Base-by-base conservation (phyloP, 2,888 invertebrate genomes). In the Apodemia mormo region DNA sequence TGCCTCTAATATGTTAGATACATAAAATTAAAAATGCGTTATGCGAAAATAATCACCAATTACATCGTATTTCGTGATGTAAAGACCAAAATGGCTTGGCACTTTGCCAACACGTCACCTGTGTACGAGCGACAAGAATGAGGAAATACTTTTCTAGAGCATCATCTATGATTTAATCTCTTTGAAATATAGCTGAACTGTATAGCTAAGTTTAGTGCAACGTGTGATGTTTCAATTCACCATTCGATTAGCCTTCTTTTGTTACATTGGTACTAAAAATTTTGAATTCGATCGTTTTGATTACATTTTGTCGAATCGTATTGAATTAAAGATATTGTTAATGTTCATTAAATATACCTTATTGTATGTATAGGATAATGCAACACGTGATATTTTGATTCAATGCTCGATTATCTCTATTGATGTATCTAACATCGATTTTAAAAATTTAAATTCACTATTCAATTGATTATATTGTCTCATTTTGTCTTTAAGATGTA, bases 51-150 rank as follows among this genome's bases (percentile, higher is more conserved):
- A 64, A 33, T 64, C 61, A 33, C 14, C 61, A n/a, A 64, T 64
- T 64, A 64, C 8, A n/a, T 37, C 40, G 22, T 54, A 12, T 68
- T 45, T 56, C n/a, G 37, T 56, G 40, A 43, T 56, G 56, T 56
- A 56, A 67, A 29, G 43, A 68, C 56, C 61, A 76, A 75, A 73
- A 71, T 72, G 75, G 68, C 73, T 79, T 84, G 84, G 82, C 77
- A 69, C 30, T 30, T 68, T 56, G 80, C 85, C 84, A 84, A 69
- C 74, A 54, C 54, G 77, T 70, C 77, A 79, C 77, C 76, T 75
- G 77, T 75, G 76, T 73, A 76, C 78, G 73, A 75, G 76, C 72
- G 76, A 80, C 77, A 80, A 80, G 82, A 81, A 86, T 82, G 85
- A 85, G 87, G 86, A 86, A 85, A 81, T 73, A 77, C 79, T 61